Evolutionary conservation across 30 jellyfish, hydroid and myxozoan species (phyloP).

Genomic region (Hydractinia echinata): DNA sequence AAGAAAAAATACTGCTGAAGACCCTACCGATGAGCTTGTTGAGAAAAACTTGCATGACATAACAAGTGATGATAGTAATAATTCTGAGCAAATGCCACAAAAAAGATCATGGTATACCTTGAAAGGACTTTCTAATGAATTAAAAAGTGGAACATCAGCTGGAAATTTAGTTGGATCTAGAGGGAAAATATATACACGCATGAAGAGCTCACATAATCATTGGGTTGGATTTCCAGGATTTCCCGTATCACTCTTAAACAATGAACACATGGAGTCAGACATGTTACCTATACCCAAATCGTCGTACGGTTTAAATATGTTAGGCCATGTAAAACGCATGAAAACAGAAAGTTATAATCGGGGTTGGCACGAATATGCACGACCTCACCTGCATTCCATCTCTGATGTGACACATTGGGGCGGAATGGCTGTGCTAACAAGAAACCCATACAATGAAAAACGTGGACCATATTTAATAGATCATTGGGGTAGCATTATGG

Average conservation of each 20-base stretch:
- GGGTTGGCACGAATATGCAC: conserved; percentile 1
- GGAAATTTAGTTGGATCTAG: conserved; percentile 12
- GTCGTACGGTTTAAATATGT: conserved; percentile 2
- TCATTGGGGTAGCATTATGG: conserved; percentile 77
- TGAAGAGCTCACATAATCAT: neutral
- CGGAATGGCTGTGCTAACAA: conserved; percentile 7
- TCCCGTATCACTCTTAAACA: conserved; percentile 13
- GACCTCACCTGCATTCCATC: neutral
- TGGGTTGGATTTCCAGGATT: conserved; percentile 23
- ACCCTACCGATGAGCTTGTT: neutral
- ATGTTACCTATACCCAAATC: neutral
- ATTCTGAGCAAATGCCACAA: neutral
- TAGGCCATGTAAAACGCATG: neutral
- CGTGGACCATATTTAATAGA: conserved; percentile 75
- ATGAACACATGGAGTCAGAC: neutral
- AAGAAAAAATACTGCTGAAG: neutral
- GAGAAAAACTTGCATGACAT: neutral
- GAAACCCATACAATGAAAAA: neutral
- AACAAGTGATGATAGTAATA: neutral
- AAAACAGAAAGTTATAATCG: neutral
- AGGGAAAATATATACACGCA: conserved; percentile 3
- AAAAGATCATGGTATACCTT: conserved; percentile 13
- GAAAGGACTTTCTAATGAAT: neutral
- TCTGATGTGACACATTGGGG: conserved; percentile 21
- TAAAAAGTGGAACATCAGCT: neutral